Percentiles rank a stretch among this genome's conserved stretches.
These are phyloP conservation scores for Biston stratarius DNA, from an alignment of 2,888 invertebrate genomes.

Conservation along the genomic window DNA sequence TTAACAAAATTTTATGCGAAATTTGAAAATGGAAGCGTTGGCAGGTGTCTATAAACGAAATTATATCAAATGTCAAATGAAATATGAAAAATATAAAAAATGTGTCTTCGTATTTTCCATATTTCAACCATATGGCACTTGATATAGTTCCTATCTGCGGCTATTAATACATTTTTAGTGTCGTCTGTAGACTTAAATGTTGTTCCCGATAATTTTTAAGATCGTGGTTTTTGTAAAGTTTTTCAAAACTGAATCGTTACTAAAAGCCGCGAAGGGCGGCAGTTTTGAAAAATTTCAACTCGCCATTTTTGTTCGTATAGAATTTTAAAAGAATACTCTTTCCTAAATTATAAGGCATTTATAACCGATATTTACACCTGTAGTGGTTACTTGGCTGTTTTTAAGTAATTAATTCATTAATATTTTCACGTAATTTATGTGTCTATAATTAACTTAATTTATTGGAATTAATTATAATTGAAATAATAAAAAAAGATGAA, in stretches of 20 bases:
- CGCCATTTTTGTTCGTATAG: conserved; percentile 71
- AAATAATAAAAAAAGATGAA: conserved; percentile 77
- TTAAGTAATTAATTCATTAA: conserved; percentile 82
- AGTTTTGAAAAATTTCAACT: conserved; percentile 66
- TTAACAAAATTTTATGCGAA: conserved; percentile 4
- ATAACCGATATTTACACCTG: conserved; percentile 83
- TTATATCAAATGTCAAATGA: conserved; percentile 38
- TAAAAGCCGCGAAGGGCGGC: conserved; percentile 24
- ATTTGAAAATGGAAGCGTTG: conserved; percentile 21
- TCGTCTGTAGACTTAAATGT: conserved; percentile 79
- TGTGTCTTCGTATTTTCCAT: conserved; percentile 2
- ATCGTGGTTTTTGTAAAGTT: conserved; percentile 64
- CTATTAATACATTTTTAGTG: conserved; percentile 67
- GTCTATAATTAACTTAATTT: conserved; percentile 84
- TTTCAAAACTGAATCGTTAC: conserved; percentile 60
- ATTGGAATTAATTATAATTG: conserved; percentile 83
- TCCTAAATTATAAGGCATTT: conserved; percentile 81
- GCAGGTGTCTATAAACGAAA: conserved; percentile 20
- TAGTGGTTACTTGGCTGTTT: conserved; percentile 84
- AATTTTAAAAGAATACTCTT: conserved; percentile 79
- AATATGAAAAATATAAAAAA: conserved; percentile 7
- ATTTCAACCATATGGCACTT: conserved; percentile 18
- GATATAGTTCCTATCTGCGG: conserved; percentile 40
- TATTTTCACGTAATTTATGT: conserved; percentile 86
- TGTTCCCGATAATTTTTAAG: conserved; percentile 84